Evolutionary conservation across 2,113 vertebrate species (phyloP).

Genomic region (Haemorhous mexicanus): DNA sequence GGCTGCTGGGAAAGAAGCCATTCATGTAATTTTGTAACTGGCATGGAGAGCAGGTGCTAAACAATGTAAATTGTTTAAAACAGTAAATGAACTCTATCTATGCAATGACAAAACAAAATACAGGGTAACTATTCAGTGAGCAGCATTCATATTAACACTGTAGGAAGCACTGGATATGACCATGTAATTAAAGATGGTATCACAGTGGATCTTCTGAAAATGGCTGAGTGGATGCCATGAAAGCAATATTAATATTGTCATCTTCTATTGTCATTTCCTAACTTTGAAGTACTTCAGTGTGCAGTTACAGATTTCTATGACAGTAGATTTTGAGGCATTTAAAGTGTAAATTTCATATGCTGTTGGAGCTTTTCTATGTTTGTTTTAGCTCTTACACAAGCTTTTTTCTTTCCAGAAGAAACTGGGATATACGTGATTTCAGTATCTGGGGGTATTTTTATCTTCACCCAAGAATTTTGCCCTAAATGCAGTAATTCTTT

Average conservation of each 20-base stretch:
- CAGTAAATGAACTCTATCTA: background rate
- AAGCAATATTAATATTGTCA: background rate
- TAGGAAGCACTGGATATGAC: background rate
- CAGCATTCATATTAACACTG: background rate
- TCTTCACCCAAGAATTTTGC: background rate
- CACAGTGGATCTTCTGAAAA: background rate
- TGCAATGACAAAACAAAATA: background rate
- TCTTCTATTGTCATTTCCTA: background rate
- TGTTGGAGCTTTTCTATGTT: background rate
- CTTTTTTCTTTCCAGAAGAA: background rate
- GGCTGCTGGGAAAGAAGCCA: background rate
- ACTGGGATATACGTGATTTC: background rate
- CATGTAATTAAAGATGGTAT: conserved; percentile 57
- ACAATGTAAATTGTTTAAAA: background rate
- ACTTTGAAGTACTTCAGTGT: background rate
- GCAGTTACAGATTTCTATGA: background rate
- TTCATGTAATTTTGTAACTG: background rate
- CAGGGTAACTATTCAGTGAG: background rate
- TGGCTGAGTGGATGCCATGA: background rate
- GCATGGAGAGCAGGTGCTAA: background rate
- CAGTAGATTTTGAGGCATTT: background rate
- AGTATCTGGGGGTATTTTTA: background rate
- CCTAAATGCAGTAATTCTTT: background rate
- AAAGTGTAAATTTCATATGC: background rate
- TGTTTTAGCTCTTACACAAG: background rate